phyloP scores from a whole-genome alignment of 2,113 vertebrate genomes.

The Elachura formosa region DNA sequence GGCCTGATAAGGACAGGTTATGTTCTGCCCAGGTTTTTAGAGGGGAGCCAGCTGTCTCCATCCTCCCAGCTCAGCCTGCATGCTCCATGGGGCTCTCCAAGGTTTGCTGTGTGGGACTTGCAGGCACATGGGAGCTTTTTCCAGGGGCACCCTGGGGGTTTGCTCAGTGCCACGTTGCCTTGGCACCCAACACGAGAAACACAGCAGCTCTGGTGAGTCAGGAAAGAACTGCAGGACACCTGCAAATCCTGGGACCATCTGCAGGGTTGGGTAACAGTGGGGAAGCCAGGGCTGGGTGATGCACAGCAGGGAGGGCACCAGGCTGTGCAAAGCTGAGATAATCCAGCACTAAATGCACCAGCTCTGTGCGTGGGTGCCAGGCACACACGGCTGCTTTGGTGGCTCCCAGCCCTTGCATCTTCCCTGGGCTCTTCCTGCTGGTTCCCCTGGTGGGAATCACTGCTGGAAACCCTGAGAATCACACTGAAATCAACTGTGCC shows the following conservation, averaged over 20 bases:
- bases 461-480: not conserved
- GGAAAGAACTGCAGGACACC: not conserved
- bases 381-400: not conserved
- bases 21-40: not conserved
- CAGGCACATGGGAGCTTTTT: not conserved
- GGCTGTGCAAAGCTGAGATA: not conserved
- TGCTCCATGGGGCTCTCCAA: not conserved
- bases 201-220: not conserved
- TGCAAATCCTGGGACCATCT: rapidly evolving
- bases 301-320: not conserved
- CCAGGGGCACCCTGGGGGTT: not conserved
- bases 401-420: not conserved
- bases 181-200: not conserved
- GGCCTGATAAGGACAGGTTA: not conserved
- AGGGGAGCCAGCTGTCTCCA: too few relatives aligned
- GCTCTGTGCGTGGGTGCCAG: not conserved
- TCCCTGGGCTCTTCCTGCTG: not conserved
- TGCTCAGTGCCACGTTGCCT: not conserved
- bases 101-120: not conserved
- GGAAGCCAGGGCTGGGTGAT: not conserved
- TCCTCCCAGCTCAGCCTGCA: rapidly evolving
- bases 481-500: not conserved
- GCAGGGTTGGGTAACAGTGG: not conserved
- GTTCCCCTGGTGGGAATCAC: not conserved
- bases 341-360: not conserved